Base-by-base conservation (phyloP, 2,888 invertebrate species). In the Apamea epomidion region DNA sequence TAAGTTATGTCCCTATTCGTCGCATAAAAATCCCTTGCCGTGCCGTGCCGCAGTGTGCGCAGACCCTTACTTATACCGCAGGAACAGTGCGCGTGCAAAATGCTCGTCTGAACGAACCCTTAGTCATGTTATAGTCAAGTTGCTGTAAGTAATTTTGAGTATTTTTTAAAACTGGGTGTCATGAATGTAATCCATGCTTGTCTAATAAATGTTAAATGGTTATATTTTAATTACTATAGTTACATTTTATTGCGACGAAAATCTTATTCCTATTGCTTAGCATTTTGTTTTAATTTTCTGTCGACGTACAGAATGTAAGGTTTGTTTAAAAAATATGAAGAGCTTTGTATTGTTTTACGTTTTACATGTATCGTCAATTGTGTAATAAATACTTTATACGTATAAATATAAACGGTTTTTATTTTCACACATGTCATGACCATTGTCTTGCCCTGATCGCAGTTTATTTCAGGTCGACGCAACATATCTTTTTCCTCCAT, bases 331-430 rank as follows among this genome's bases (percentile, higher is more conserved):
- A 51, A 37, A 29, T 76, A 73, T 65, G 48, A 58, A 79, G 77
- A 89, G 86, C 88, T 89, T 85, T 88, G 76, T 88, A 78, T 87
- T 88, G 73, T 81, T 87, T 85, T 79, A 77, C 74, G 65, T 76
- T 78, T 74, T 77, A 82, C 79, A 68, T 86, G 87, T 85, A 82
- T 74, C 72, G 83, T 88, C 85, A 88, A 89, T 81, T 88, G 88
- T 88, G 77, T 82, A 88, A 81, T 88, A 89, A 87, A 88, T 76
- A 88, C 80, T 89, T 83, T 83, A 82, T 87, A 82, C 65, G 42
- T 78, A 84, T 69, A 75, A 60, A 89, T 65, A 72, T 10, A 42
- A 51, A 62, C 1, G 12, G 6, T 18, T 71, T 84, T 60, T 4
- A n/a, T 75, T 83, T n/a, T 29, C n/a, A 25, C 2, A 18, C 58